Base-by-base conservation (phyloP, 2,113 vertebrate genomes). In the Butastur rufipennis region DNA sequence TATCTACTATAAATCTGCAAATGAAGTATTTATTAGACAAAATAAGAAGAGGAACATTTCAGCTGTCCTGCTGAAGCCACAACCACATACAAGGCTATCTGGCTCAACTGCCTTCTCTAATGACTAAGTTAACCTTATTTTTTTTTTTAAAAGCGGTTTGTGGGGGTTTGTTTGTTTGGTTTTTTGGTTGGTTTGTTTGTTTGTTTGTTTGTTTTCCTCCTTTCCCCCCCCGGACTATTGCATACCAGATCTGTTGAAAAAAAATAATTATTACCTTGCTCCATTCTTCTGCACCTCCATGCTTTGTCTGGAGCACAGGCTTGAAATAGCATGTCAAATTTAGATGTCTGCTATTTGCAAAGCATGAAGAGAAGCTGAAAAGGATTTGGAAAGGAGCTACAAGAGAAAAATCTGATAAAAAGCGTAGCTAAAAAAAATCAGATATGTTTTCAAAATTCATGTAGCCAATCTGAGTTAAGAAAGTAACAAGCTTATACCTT, bases 1-100 rank as follows among this genome's bases (percentile, higher is more conserved):
- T 53, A 81, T 15, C n/a, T 40, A 65, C 53, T 66, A 42, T 73
- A 95, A 91, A 95, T 82, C 50, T 73, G 20, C 56, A 91, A 82
- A 94, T n/a, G 8, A 81, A 91, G 21, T 80, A 65, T 85, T 50
- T 87, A 34, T 38, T 70, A 58, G 17, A 31, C 26, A 84, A 84
- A 89, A 79, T 34, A 67, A 45, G 25, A 83, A 36, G 36, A 83
- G 7, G 47, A 86, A 29, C 4, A 38, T 58, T 94, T 94, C 25
- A 61, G 10, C 43, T 93, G 32, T 72, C 25, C 50, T 61, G 9
- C 32, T 79, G 50, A 86, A 80, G 40, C 14, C 67, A 71, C 32
- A 71, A 23, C 58, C n/a, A 42, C 32, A 62, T 47, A 4, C 4
- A 50, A 52, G 3, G 36, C 10, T 70, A 2, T n/a, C 22, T 66